phyloP scores from a whole-genome alignment of 2,888 invertebrate species.

The Spodoptera littoralis region DNA sequence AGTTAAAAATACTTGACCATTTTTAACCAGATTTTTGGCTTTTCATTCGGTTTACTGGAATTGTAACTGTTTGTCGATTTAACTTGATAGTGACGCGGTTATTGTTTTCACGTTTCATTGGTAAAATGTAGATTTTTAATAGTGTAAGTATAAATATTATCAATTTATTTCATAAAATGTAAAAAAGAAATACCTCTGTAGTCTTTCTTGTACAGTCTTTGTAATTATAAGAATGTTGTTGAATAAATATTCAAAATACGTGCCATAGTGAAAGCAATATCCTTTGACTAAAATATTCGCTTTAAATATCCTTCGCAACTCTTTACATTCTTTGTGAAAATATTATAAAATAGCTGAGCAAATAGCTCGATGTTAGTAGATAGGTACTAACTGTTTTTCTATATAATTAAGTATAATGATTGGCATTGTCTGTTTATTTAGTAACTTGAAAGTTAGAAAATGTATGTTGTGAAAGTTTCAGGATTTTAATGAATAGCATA shows the following conservation, averaged over 20 bases:
- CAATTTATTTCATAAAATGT: background rate
- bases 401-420: background rate
- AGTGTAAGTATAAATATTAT: background rate
- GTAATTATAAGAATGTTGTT: conserved; percentile 31
- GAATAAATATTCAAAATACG: conserved; percentile 23
- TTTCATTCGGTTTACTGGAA: conserved; percentile 39
- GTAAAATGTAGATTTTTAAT: conserved; percentile 20
- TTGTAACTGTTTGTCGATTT: conserved; percentile 34
- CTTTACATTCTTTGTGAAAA: conserved; percentile 12
- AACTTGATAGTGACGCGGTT: conserved; percentile 30
- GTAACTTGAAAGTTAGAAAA: no score
- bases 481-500: no score
- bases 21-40: conserved; percentile 50
- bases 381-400: background rate
- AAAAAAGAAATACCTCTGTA: background rate
- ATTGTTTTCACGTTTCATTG: conserved; percentile 17
- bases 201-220: conserved; percentile 10
- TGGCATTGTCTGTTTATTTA: background rate
- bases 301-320: conserved; percentile 11
- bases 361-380: conserved; percentile 5
- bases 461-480: no score
- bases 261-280: conserved; percentile 1
- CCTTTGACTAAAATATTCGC: conserved; percentile 21
- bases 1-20: conserved; percentile 45
- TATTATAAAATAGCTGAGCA: conserved; percentile 14